Evolutionary conservation across 2,888 invertebrate genomes (phyloP).

Genomic region (Callimorpha dominula): DNA sequence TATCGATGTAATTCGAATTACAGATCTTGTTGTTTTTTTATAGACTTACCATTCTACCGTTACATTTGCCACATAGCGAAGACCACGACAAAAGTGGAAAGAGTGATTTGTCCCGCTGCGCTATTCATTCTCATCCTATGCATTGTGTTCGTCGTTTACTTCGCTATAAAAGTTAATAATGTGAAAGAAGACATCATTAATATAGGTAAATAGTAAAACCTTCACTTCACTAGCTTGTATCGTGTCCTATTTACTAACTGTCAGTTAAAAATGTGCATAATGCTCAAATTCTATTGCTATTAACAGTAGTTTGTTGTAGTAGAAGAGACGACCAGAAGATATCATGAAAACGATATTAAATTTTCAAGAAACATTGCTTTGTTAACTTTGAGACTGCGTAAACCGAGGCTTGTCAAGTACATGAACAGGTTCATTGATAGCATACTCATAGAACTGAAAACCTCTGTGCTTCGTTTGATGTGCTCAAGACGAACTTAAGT

Average conservation of each 20-base stretch:
- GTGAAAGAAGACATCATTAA: not conserved
- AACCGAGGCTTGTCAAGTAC: too few species aligned
- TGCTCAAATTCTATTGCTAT: not conserved
- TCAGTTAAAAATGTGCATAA: not conserved
- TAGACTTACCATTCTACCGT: not conserved
- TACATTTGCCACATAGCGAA: conserved; percentile 4
- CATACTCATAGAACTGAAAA: too few species aligned
- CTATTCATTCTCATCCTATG: not conserved
- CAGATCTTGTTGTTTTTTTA: not conserved
- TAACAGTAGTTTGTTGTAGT: not conserved
- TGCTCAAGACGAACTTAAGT: too few species aligned
- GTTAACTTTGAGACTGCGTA: too few species aligned
- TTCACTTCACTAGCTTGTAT: not conserved
- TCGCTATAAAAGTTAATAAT: not conserved
- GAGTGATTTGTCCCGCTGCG: not conserved
- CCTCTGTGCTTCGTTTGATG: too few species aligned
- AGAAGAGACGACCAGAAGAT: not conserved
- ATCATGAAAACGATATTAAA: too few species aligned
- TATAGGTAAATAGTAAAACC: not conserved
- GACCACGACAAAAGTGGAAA: conserved; percentile 2
- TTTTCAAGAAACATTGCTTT: too few species aligned
- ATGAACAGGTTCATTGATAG: too few species aligned
- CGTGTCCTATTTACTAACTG: not conserved
- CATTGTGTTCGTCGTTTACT: not conserved
- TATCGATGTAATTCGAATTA: not conserved